These are phyloP conservation scores for Melinaea marsaeus DNA, from an alignment of 2,888 invertebrate genomes.

Conservation along the genomic window DNA sequence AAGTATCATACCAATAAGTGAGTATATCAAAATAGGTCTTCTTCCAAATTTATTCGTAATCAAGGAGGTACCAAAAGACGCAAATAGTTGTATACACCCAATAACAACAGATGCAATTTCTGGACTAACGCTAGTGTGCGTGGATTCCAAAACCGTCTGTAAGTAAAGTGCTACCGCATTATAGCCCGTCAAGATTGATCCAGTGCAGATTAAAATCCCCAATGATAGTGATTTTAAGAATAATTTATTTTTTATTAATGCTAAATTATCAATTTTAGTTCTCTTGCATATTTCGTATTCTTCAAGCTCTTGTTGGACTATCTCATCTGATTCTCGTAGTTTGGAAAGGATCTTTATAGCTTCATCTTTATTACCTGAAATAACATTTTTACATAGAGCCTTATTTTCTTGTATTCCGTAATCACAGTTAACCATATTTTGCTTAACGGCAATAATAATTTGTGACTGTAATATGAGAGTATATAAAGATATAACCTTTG, in stretches of 20 bases:
- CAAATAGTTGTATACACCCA: constrained; percentile 50
- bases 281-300: constrained; percentile 40
- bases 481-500: no score
- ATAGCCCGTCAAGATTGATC: constrained; percentile 46
- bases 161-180: constrained; percentile 54
- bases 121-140: constrained; percentile 48
- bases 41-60: constrained; percentile 48
- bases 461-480: no score
- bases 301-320: constrained; percentile 50
- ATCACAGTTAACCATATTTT: no score
- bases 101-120: constrained; percentile 52
- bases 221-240: constrained; percentile 40
- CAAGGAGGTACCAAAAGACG: constrained; percentile 45
- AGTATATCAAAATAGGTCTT: constrained; percentile 39
- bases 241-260: constrained; percentile 37
- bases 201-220: constrained; percentile 35
- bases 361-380: no score
- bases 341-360: constrained; percentile 42
- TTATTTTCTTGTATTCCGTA: no score
- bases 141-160: constrained; percentile 53
- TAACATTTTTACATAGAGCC: no score
- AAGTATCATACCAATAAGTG: constrained; percentile 38
- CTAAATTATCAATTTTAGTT: constrained; percentile 26
- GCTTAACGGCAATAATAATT: no score
- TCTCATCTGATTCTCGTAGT: constrained; percentile 47